phyloP scores from a whole-genome alignment of 2,888 invertebrate genomes.

The Cacoxenus indagator region DNA sequence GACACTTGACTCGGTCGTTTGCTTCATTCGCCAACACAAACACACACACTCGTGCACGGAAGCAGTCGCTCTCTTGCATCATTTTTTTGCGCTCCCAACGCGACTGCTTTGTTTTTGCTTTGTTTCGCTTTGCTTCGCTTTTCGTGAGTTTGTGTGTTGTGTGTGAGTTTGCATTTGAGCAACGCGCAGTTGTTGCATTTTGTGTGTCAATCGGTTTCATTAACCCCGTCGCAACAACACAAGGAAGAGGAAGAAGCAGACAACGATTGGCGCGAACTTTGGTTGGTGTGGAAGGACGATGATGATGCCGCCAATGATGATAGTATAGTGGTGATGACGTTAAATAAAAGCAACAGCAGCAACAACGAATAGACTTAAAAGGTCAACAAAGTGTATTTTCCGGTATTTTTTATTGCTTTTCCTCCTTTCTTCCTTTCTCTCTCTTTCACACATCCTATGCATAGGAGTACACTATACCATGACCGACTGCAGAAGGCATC shows the following conservation, averaged over 20 bases:
- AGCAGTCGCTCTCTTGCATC: too few species aligned
- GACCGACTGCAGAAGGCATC: too few species aligned
- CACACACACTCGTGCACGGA: too few species aligned
- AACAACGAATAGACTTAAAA: constrained; percentile 43
- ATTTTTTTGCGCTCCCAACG: constrained; percentile 10
- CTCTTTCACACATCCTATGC: background rate
- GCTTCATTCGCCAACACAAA: too few species aligned
- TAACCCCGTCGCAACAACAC: constrained; percentile 61
- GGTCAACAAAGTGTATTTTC: constrained; percentile 64
- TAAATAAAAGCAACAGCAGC: constrained; percentile 17
- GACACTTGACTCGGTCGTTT: too few species aligned
- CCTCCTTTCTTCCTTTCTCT: background rate
- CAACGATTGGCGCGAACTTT: constrained; percentile 22
- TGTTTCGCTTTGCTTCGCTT: constrained; percentile 19
- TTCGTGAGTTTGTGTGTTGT: constrained; percentile 35
- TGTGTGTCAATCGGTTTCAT: constrained; percentile 70
- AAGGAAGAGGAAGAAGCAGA: constrained; percentile 28
- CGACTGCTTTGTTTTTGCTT: background rate
- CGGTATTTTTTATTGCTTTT: too few species aligned
- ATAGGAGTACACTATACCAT: too few species aligned
- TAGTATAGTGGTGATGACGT: background rate
- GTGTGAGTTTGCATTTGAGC: constrained; percentile 17
- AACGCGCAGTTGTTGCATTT: constrained; percentile 45
- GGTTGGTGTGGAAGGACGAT: background rate
- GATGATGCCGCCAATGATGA: background rate